Base-by-base conservation (phyloP, 1,140 invertebrate genomes). In the Phthorimaea operculella region DNA sequence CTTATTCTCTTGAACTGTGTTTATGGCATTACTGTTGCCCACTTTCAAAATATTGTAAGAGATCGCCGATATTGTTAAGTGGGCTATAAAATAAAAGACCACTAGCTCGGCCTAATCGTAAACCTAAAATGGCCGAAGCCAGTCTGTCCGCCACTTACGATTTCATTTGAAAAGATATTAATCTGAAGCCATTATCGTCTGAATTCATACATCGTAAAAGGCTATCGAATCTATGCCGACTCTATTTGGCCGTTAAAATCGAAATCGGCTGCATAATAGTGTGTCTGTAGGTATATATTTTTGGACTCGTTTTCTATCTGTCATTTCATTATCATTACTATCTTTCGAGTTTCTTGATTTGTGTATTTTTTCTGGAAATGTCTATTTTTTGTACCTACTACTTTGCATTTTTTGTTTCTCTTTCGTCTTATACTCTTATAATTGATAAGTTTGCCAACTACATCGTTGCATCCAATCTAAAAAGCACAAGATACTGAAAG, bases 161-260 rank as follows among this genome's bases (percentile, higher is more conserved):
- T 79, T 79, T 80, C 77, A 62, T 72, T 79, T 52, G 57, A 66
- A 64, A 69, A 61, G 79, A 83, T 83, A 62, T 55, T 68, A 70
- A 83, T 83, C 77, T 70, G 21, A 58, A 66, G 47, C 70, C 66
- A 72, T 77, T 77, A 76, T 79, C 71, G 70, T 74, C 64, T 58
- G 62, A 68, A 71, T 68, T 69, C 58, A 58, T 58, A 66, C 76
- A 16, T 16, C 45, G 44, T 51, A 64, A 65, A 78, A 61, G 77
- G 79, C 74, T 79, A 83, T 80, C 77, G 57, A 58, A 72, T 70
- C 68, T 65, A 34, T 54, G 54, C 57, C 51, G 39, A 60, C 68
- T 76, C 55, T 75, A 75, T 82, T 74, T 72, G 68, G 70, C 16
- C 59, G 52, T 66, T 65, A 66, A 73, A 73, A 75, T 74, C 58